Evolutionary conservation across 2,888 invertebrate species (phyloP), one percentile per base, ranked within the genome.

Genomic region (Pegoplata infirma): DNA sequence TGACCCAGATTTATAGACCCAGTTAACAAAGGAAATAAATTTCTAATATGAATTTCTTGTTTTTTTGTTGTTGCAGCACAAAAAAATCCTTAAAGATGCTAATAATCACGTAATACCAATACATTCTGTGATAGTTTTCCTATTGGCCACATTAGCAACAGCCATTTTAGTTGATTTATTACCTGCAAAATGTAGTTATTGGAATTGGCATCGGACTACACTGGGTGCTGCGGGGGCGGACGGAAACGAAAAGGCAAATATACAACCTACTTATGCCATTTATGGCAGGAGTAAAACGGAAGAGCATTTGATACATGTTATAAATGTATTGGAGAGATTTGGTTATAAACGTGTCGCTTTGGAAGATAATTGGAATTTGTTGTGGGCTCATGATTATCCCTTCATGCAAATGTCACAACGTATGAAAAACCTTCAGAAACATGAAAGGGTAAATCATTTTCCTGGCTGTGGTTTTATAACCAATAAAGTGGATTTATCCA

Each of bases 341-440:
- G 97, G 97, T 0, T 97, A 94, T 84, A 89, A 91, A 69, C 91
- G 92, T 81, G 91, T 91, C 0, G 88, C 89, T 0, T 90, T 92
- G 32, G 85, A 90, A 7, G 91, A 94, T 1, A 90, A 91, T 1
- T 98, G 98, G 97, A 93, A 94, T 86, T 90, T 98, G 0, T 89
- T 98, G 8, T 99, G 99, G 98, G 94, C 97, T 0, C 97, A 98
- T 88, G 96, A 97, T 84, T 98, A 96, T 87, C 98, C 98, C 0
- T 98, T 97, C 85, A 77, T 83, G 0, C 69, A 73, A 8, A 77
- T 88, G 46, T 73, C 85, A 5, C 82, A 89, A 3, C 85, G 89
- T 51, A 84, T 95, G 32, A 91, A 90, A 73, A 91, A 91, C 77
- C 88, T 97, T 8, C 92, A 93, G 82, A 90, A 92, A 0, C 91